Conservation (phyloP, 2,797 vertebrate species). For the Artibeus jamaicensis region DNA sequence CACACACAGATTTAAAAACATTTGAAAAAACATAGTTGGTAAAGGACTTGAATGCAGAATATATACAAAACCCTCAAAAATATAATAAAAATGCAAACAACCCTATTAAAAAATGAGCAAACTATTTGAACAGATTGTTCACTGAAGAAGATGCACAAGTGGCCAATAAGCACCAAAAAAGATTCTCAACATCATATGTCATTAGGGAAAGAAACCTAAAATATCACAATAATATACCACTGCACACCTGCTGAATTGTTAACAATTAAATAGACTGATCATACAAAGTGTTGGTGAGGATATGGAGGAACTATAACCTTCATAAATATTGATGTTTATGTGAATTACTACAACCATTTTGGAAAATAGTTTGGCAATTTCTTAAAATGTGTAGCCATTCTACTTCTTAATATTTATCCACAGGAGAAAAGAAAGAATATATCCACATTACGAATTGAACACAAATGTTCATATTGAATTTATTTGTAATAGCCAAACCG, state of each 20-base stretch:
- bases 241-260: background rate
- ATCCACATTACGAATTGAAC: background rate
- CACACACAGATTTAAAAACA: background rate
- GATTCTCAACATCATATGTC: background rate
- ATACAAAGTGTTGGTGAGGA: background rate
- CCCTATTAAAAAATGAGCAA: constrained; percentile 1
- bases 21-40: background rate
- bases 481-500: background rate
- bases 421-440: background rate
- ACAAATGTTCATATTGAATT: background rate
- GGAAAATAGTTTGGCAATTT: background rate
- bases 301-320: background rate
- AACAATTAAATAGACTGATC: background rate
- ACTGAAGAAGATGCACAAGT: constrained; percentile 21
- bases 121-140: constrained; percentile 9
- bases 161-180: background rate
- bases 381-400: background rate
- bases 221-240: background rate
- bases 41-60: background rate
- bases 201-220: constrained; percentile 10
- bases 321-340: background rate
- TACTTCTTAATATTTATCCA: background rate
- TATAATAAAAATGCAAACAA: background rate
- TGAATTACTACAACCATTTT: background rate
- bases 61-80: background rate